Percentiles rank a stretch among this genome's conserved stretches.
phyloP scores from a whole-genome alignment of 2,797 vertebrate genomes.

The Esox lucius region DNA sequence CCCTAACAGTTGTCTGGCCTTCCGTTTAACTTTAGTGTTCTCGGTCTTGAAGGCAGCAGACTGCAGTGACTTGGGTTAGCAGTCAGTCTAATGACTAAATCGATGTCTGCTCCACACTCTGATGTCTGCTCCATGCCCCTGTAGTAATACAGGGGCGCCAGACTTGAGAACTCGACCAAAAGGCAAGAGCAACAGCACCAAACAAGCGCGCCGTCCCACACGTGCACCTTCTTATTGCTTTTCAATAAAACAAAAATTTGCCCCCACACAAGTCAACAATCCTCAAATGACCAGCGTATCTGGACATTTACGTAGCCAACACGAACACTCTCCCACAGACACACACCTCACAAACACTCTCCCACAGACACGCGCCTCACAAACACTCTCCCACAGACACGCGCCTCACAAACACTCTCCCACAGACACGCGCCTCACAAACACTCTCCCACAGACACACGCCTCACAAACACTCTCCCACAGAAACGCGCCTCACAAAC shows the following conservation, averaged over 20 bases:
- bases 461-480: no score
- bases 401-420: no score
- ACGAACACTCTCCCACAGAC: not conserved
- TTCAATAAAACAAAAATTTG: not conserved
- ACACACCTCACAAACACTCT: conserved; percentile 7
- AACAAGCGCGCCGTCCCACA: conserved; percentile 3
- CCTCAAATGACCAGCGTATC: not conserved
- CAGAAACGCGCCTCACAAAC: conserved; percentile 33
- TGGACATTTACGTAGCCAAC: not conserved
- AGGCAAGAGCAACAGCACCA: not conserved
- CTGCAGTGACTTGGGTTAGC: not conserved
- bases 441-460: conserved; percentile 14
- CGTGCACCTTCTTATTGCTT: conserved; percentile 22
- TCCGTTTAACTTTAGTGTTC: not conserved
- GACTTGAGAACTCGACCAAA: not conserved
- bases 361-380: conserved; percentile 12
- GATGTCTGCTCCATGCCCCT: conserved; percentile 16
- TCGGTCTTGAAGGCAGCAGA: not conserved
- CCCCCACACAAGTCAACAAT: not conserved
- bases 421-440: conserved; percentile 31
- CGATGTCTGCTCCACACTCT: conserved; percentile 15
- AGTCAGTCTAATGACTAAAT: conserved; percentile 29
- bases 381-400: no score
- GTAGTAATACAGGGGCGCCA: conserved; percentile 10
- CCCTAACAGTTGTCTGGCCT: not conserved